Conservation (phyloP, 2,113 vertebrate species). For the Turdus rufiventris region DNA sequence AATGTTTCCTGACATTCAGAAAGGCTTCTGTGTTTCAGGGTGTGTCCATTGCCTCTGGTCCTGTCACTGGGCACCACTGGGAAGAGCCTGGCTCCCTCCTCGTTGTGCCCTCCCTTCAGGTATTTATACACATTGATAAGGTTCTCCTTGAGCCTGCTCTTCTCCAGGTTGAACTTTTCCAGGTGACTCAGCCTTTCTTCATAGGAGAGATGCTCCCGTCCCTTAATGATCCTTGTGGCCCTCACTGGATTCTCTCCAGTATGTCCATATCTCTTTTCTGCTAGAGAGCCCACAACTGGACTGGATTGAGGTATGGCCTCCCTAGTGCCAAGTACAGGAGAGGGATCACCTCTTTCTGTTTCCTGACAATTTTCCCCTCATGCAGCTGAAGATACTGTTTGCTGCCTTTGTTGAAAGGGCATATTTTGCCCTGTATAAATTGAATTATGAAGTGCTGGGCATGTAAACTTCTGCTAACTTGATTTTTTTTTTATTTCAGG, state of each 20-base stretch:
- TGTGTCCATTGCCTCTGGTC: background rate
- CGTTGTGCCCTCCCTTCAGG: background rate
- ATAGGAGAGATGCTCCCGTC: background rate
- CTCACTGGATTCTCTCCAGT: background rate
- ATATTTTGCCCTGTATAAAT: background rate
- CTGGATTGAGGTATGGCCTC: background rate
- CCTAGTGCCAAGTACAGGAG: background rate
- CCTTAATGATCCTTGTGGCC: background rate
- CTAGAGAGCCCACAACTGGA: background rate
- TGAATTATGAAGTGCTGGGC: background rate
- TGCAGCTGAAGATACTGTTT: background rate
- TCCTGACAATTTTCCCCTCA: background rate
- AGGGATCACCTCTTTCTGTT: accelerated
- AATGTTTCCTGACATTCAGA: background rate
- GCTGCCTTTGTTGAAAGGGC: background rate
- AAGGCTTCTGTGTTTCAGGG: background rate
- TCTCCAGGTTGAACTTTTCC: background rate
- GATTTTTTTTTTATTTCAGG: background rate
- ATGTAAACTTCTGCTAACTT: background rate
- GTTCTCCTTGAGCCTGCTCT: background rate
- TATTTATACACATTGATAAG: background rate
- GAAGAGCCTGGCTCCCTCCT: background rate
- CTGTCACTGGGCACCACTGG: background rate
- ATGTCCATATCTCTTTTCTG: background rate
- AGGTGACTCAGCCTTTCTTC: background rate